Evolutionary conservation across 2,113 vertebrate genomes (phyloP), one percentile per base, ranked within the genome.

Genomic region (Desmodus rotundus): DNA sequence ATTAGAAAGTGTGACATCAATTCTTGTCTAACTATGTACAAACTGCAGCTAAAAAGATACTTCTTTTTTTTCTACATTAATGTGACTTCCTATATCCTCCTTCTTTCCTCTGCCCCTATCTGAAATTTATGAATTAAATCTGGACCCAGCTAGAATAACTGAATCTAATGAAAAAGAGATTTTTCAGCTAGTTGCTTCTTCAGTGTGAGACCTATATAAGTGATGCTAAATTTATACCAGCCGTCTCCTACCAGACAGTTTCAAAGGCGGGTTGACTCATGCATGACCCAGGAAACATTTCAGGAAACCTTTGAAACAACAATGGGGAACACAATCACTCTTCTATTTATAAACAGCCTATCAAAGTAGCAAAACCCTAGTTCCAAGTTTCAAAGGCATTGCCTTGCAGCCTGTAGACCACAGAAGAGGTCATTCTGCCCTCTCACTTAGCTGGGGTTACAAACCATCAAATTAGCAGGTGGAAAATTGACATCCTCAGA

Each of bases 51-150:
- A 47, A 90, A 85, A 89, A 11, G 8, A 63, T 70, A 43, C 31
- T 83, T 72, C 65, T 80, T 97, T 91, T 89, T 93, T 81, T 50
- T 36, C n/a, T 45, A 63, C 95, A 73, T 78, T n/a, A 80, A 87
- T 85, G 33, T 33, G 81, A 67, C 33, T 91, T 67, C 45, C 31
- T 63, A 5, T 65, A 68, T 80, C 26, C 7, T 77, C 70, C 11
- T 92, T 45, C 45, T 45, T 63, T 19, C 36, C 54, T 95, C 67
- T 73, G 45, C n/a, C 2, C 4, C 14, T 7, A 56, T 47, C 77
- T 80, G 13, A 89, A 91, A 73, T 96, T 68, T 80, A 43, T 95
- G 63, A 93, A 92, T 95, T 70, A 77, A 92, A 85, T 97, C 38
- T 89, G 17, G 22, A 43, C 67, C 72, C 36, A 56, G 19, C 24